phyloP scores from a whole-genome alignment of 2,888 invertebrate genomes.

The Geotrupes spiniger region DNA sequence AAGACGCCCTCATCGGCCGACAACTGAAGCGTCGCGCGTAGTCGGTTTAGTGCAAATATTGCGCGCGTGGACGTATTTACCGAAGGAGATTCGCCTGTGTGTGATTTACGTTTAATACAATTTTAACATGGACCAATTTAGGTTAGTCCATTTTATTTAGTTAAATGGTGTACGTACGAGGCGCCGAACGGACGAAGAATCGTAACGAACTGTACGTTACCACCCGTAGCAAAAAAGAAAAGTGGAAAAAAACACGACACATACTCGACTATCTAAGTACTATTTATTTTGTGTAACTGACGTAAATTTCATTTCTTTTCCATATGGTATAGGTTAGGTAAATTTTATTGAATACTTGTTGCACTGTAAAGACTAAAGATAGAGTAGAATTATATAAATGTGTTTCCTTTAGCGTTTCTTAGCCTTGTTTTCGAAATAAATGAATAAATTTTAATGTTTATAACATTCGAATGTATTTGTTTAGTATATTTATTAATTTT shows the following conservation, averaged over 20 bases:
- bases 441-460: conserved; percentile 27
- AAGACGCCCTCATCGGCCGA: conserved; percentile 33
- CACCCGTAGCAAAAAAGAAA: conserved; percentile 17
- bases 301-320: conserved; percentile 31
- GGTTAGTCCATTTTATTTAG: conserved; percentile 17
- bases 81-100: conserved; percentile 4
- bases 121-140: conserved; percentile 18
- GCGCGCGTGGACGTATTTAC: conserved; percentile 23
- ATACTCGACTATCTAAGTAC: conserved; percentile 29
- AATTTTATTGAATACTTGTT: conserved; percentile 40
- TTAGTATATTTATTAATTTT: conserved; percentile 27
- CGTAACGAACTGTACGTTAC: conserved; percentile 20
- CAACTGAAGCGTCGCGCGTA: conserved; percentile 32
- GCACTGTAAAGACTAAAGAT: conserved; percentile 46
- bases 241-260: conserved; percentile 12
- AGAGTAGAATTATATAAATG: conserved; percentile 40
- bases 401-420: conserved; percentile 37
- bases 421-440: conserved; percentile 25
- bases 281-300: conserved; percentile 37
- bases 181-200: conserved; percentile 10
- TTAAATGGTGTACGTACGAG: conserved; percentile 10
- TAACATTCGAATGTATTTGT: conserved; percentile 27
- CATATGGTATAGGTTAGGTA: conserved; percentile 34
- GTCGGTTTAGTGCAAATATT: conserved; percentile 27
- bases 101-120: conserved; percentile 15